Base-by-base conservation (phyloP, 2,888 invertebrate species). In the Apotomis turbidana region DNA sequence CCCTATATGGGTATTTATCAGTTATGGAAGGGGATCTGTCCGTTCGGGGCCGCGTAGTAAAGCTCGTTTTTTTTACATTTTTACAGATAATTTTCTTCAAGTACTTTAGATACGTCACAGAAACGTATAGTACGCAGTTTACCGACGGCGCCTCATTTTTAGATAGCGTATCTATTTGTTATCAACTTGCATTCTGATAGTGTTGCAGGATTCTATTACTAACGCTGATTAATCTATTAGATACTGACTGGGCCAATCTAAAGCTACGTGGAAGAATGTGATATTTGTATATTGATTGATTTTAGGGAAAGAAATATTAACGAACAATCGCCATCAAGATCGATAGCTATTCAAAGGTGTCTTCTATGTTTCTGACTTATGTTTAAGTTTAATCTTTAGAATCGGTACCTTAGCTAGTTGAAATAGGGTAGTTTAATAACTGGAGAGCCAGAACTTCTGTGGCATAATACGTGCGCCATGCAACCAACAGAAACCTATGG, bases 181-280 rank as follows among this genome's bases (percentile, higher is more conserved):
- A 72, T 72, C 72, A 54, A 63, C 57, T 36, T 72, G 72, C 72
- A 72, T 63, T 59, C 10, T 15, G 72, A 72, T 72, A 72, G 54
- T 15, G 46, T 52, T 72, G 72, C 63, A 68, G 52, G 62, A 68
- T 62, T 62, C 51, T 41, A 59, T 63, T 63, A 63, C 63, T 46
- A 54, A 58, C 58, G 44, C 44, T 46, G 46, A 54, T 52, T 68
- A 63, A 54, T 68, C 52, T 66, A 54, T 59, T 59, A 15, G 66
- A 66, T 71, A 69, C 12, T 15, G 44, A 59, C 44, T 44, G 55
- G 64, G 15, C 27, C 55, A 1, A 27, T 54, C 38, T 5, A 12
- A 46, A 15, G n/a, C 6, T 15, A 46, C 54, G 15, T 44, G 9
- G 9, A 49, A 10, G 9, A 49, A 9, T 49, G 49, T 9, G 49